Conservation (phyloP, 2,797 vertebrate genomes). For the Anguilla anguilla region DNA sequence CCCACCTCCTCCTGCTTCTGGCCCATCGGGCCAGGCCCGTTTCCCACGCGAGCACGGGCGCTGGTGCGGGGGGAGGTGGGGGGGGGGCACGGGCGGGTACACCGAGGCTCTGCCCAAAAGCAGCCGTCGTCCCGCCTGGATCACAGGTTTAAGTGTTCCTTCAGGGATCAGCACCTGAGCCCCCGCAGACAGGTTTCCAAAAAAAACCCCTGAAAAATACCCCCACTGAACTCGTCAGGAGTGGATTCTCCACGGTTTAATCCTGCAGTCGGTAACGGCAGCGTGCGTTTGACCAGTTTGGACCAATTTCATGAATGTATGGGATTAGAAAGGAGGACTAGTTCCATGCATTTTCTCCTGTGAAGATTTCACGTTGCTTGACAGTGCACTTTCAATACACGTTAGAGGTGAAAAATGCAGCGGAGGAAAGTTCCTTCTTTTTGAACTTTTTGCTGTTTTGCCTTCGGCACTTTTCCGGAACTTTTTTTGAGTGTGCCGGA, state of each 20-base stretch:
- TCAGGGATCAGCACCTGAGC: conserved; percentile 20
- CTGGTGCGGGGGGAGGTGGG: neutral
- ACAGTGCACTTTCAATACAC: neutral
- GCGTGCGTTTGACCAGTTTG: neutral
- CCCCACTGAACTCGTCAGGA: neutral
- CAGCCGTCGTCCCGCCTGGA: neutral
- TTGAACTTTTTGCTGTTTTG: too few species aligned
- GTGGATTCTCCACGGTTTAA: neutral
- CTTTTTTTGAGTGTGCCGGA: too few species aligned
- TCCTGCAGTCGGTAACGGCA: neutral
- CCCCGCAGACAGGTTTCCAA: neutral
- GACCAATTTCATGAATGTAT: neutral
- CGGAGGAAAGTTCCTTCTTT: too few species aligned
- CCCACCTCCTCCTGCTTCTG: neutral
- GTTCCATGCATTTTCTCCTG: neutral
- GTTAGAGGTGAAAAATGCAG: neutral
- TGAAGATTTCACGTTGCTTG: neutral
- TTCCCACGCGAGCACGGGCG: neutral
- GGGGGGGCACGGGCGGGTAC: neutral
- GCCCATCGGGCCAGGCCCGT: neutral
- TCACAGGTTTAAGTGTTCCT: neutral
- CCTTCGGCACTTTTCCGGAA: too few species aligned
- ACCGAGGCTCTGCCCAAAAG: neutral
- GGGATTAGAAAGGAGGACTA: neutral
- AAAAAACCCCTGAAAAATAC: neutral